These are phyloP conservation scores for Ciconia nigra DNA, from an alignment of 2,797 vertebrate species.

Conservation along the genomic window DNA sequence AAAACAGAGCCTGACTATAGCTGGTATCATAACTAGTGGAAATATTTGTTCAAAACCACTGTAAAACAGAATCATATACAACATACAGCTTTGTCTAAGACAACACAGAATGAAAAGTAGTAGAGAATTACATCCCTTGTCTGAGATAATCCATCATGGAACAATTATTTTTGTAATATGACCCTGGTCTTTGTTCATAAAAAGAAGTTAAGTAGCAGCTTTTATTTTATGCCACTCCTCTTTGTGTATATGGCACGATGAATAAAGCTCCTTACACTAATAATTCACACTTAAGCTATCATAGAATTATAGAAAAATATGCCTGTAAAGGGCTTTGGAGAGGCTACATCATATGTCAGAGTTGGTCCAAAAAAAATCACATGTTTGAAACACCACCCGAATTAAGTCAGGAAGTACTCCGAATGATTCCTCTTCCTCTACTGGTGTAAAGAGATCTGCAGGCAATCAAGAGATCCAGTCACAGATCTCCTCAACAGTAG, in stretches of 20 bases:
- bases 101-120: background rate
- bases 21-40: background rate
- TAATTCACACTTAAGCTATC: background rate
- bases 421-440: background rate
- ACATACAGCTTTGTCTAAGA: background rate
- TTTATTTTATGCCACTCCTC: background rate
- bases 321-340: background rate
- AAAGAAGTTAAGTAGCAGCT: background rate
- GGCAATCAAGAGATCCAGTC: conserved; percentile 30
- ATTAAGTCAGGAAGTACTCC: background rate
- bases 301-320: background rate
- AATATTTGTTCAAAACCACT: background rate
- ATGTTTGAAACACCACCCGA: background rate
- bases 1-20: background rate
- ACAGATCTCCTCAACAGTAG: conserved; percentile 18
- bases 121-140: background rate
- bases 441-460: conserved; percentile 13
- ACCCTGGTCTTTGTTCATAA: background rate
- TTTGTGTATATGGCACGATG: background rate
- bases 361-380: background rate
- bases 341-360: background rate
- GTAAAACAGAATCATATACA: background rate
- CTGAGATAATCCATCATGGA: background rate
- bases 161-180: background rate
- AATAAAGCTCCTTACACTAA: conserved; percentile 3